Percentiles rank a stretch among this genome's conserved stretches.
Evolutionary conservation across 2,113 vertebrate genomes (phyloP).

Genomic region (Baryphthengus martii): DNA sequence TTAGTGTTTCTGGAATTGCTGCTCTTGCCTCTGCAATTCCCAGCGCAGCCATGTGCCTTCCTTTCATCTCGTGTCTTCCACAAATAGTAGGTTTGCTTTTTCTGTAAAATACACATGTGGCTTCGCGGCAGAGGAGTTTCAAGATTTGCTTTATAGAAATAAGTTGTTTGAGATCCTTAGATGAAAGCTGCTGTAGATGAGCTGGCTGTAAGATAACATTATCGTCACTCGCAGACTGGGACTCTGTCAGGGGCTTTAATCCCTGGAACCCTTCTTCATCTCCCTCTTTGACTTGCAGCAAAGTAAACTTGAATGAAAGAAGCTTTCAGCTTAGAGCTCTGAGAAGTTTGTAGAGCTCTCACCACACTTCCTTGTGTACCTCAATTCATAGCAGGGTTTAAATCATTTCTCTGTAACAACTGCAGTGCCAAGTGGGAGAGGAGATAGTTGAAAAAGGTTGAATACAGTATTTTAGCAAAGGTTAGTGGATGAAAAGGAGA

Average conservation of each 20-base stretch:
- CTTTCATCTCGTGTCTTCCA: background rate
- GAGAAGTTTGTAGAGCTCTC: background rate
- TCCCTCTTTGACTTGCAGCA: conserved; percentile 5
- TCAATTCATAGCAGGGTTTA: background rate
- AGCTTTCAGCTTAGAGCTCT: background rate
- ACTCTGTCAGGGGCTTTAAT: background rate
- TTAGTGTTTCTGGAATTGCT: conserved; percentile 19
- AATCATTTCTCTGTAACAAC: background rate
- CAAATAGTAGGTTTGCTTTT: conserved; percentile 20
- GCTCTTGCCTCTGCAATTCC: conserved; percentile 47
- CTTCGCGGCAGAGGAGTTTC: background rate
- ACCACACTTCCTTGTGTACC: background rate
- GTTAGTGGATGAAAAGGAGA: background rate
- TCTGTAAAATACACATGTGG: conserved; percentile 7
- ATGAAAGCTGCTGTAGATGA: conserved; percentile 33
- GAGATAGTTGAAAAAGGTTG: background rate
- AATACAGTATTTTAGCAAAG: background rate
- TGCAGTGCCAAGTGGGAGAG: background rate
- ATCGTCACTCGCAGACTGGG: background rate
- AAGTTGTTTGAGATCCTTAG: conserved; percentile 16
- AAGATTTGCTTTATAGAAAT: background rate
- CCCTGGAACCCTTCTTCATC: background rate
- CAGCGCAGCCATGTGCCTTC: background rate
- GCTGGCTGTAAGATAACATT: background rate
- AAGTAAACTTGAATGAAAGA: background rate